These are phyloP conservation scores for Limnephilus rhombicus DNA, from an alignment of 2,888 invertebrate species.

Conservation along the genomic window DNA sequence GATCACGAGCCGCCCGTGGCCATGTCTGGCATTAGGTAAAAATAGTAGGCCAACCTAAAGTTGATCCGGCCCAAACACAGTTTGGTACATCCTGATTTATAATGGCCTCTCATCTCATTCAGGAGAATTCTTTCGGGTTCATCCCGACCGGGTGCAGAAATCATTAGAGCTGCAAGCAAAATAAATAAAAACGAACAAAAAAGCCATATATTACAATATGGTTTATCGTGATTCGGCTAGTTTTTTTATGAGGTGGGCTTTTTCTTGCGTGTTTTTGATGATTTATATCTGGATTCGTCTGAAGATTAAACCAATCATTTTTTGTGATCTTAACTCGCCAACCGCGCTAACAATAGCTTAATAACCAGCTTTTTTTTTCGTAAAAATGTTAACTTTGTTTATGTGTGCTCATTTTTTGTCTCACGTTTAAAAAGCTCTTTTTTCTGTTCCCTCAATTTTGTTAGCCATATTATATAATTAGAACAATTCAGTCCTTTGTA, in stretches of 20 bases:
- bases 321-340: background rate
- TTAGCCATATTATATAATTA: too few relatives aligned
- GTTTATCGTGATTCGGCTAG: background rate
- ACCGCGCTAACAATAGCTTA: background rate
- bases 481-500: too few relatives aligned
- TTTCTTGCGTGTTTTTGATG: background rate
- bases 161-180: background rate
- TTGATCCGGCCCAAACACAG: slow-evolving; percentile 75
- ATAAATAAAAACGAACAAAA: background rate
- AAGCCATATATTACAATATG: background rate
- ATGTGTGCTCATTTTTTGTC: background rate
- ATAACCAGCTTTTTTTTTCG: background rate
- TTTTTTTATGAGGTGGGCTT: background rate
- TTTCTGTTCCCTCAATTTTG: background rate
- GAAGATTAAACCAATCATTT: slow-evolving; percentile 33
- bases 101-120: slow-evolving; percentile 74
- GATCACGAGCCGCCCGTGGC: slow-evolving; percentile 51
- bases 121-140: slow-evolving; percentile 43
- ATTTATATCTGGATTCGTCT: slow-evolving; percentile 32
- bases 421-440: background rate
- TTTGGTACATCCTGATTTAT: slow-evolving; percentile 79
- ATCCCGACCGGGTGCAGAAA: background rate
- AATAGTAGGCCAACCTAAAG: slow-evolving; percentile 67
- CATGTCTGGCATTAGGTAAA: slow-evolving; percentile 70
- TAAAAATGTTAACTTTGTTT: background rate